These are phyloP conservation scores for Lepeophtheirus nordmannii DNA, from an alignment of 2,888 invertebrate genomes.

Conservation along the genomic window DNA sequence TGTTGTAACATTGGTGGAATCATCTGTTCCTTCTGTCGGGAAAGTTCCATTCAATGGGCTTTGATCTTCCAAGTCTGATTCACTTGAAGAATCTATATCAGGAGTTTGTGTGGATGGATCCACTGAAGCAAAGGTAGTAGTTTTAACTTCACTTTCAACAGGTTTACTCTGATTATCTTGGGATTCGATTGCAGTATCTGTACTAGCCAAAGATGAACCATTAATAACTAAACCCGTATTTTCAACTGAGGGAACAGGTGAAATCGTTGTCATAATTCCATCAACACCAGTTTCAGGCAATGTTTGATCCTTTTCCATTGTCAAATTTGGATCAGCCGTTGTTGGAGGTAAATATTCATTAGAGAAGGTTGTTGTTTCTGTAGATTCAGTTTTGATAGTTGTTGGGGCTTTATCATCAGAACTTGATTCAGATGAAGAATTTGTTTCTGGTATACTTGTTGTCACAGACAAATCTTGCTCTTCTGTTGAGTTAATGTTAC, in stretches of 20 bases:
- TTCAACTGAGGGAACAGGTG: background rate
- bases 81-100: no score
- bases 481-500: no score
- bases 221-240: background rate
- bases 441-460: no score
- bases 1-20: no score
- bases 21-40: no score
- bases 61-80: no score
- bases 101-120: no score
- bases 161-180: constrained; percentile 8
- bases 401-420: no score
- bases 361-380: background rate
- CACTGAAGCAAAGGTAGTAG: constrained; percentile 15
- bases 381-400: background rate
- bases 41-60: no score
- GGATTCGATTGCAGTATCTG: constrained; percentile 5
- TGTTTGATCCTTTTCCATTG: constrained; percentile 8
- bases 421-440: no score
- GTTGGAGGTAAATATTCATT: background rate
- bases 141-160: background rate
- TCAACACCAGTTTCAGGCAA: background rate
- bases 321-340: background rate
- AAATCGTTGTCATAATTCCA: background rate
- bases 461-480: no score
- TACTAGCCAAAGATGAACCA: constrained; percentile 14